These are phyloP conservation scores for Philopotamus ludificatus DNA, from an alignment of 1,140 invertebrate genomes.

Conservation along the genomic window DNA sequence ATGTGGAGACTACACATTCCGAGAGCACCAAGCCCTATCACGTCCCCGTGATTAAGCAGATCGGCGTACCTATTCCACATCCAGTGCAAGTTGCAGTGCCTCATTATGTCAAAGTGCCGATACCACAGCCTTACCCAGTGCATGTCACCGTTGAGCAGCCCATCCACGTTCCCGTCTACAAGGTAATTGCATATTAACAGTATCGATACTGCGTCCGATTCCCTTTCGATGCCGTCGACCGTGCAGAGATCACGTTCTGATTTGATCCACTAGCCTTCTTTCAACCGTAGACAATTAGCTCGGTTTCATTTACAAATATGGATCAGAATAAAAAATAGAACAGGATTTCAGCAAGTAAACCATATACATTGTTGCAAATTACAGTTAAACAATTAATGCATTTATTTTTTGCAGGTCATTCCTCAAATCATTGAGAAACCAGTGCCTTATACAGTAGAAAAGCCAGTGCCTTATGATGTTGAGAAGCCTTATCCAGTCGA, in stretches of 20 bases:
- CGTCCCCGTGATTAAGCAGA: conserved; percentile 72
- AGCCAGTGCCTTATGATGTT: conserved; percentile 72
- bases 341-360: too few relatives aligned
- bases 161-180: conserved; percentile 71
- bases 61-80: conserved; percentile 72
- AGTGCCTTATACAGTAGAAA: conserved; percentile 74
- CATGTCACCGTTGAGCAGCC: conserved; percentile 70
- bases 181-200: conserved; percentile 50
- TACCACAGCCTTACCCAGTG: conserved; percentile 73
- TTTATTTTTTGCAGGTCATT: conserved; percentile 52
- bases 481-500: conserved; percentile 77
- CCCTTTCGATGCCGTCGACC: background rate
- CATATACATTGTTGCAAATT: too few relatives aligned
- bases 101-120: conserved; percentile 71
- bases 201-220: background rate
- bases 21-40: conserved; percentile 69
- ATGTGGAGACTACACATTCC: conserved; percentile 57
- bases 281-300: conserved; percentile 6
- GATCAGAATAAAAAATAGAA: too few relatives aligned
- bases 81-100: conserved; percentile 72
- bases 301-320: background rate
- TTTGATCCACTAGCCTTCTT: conserved; percentile 15
- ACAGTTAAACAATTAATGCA: too few relatives aligned
- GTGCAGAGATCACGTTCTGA: conserved; percentile 9
- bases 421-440: conserved; percentile 68